Evolutionary conservation across 2,888 invertebrate species (phyloP).

Genomic region (Cyclophora punctaria): DNA sequence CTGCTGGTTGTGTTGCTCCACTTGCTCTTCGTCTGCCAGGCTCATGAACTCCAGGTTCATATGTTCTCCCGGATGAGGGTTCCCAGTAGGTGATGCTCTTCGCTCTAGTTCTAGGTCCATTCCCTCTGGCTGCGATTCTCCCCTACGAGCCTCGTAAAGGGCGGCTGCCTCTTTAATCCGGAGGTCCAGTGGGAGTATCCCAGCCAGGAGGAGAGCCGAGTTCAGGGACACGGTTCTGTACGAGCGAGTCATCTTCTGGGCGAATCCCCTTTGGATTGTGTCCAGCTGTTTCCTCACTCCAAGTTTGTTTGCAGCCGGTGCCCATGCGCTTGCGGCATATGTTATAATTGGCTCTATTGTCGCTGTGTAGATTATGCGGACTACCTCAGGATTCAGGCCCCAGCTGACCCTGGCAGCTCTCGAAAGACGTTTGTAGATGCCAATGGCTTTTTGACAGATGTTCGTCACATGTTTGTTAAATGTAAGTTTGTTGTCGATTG

Average conservation of each 20-base stretch:
- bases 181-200: slow-evolving; percentile 17
- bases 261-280: slow-evolving; percentile 1
- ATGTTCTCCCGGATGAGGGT: slow-evolving; percentile 8
- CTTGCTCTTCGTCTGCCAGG: slow-evolving; percentile 2
- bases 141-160: slow-evolving; percentile 14
- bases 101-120: slow-evolving; percentile 13
- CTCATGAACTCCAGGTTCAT: background rate
- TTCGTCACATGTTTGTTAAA: background rate
- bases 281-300: background rate
- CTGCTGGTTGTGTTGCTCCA: background rate
- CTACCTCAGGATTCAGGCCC: no score
- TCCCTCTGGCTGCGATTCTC: slow-evolving; percentile 2
- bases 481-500: background rate
- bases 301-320: background rate
- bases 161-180: slow-evolving; percentile 10
- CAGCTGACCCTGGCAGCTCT: no score
- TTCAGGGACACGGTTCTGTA: slow-evolving; percentile 3
- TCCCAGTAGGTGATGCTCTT: background rate
- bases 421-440: no score
- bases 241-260: slow-evolving; percentile 1
- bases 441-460: no score
- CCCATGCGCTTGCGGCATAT: slow-evolving; percentile 2
- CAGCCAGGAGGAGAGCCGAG: slow-evolving; percentile 12
- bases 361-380: background rate
- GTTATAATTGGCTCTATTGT: background rate